Conservation (phyloP, 2,113 vertebrate genomes). For the Pelobates fuscus region DNA sequence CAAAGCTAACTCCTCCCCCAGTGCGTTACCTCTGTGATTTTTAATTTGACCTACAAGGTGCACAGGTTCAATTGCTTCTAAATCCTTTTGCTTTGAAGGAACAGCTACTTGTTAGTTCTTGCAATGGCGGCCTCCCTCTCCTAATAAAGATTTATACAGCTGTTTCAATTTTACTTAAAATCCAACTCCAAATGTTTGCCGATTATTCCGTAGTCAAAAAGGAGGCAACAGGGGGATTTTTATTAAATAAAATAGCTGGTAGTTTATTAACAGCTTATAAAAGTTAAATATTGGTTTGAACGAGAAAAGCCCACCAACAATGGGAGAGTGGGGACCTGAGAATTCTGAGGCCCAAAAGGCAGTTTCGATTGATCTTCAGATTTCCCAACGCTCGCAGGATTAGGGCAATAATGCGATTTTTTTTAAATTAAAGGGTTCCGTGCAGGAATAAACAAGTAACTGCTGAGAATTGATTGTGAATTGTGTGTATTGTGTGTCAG, state of each 20-base stretch:
- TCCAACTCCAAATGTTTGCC: background rate
- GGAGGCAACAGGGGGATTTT: background rate
- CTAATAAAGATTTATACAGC: conserved; percentile 22
- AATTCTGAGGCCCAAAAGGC: no score
- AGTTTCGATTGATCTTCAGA: no score
- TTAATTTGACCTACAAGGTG: conserved; percentile 29
- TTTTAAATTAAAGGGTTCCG: no score
- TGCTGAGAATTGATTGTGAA: no score
- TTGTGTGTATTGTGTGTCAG: no score
- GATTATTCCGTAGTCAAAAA: background rate
- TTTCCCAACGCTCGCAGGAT: no score
- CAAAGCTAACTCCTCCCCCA: background rate
- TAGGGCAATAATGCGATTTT: no score
- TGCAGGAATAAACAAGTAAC: no score
- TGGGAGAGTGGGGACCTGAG: background rate
- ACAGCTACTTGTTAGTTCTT: conserved; percentile 19
- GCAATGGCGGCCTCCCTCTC: background rate
- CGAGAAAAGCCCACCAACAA: background rate
- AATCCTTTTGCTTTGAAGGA: conserved; percentile 40
- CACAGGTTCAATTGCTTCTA: conserved; percentile 23
- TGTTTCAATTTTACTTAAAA: conserved; percentile 2
- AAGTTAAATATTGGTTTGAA: background rate
- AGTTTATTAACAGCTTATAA: conserved; percentile 2
- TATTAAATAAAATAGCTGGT: conserved; percentile 7
- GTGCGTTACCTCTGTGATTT: conserved; percentile 33